Base-by-base conservation (phyloP, 2,113 vertebrate species). In the Poeciliopsis prolifica region DNA sequence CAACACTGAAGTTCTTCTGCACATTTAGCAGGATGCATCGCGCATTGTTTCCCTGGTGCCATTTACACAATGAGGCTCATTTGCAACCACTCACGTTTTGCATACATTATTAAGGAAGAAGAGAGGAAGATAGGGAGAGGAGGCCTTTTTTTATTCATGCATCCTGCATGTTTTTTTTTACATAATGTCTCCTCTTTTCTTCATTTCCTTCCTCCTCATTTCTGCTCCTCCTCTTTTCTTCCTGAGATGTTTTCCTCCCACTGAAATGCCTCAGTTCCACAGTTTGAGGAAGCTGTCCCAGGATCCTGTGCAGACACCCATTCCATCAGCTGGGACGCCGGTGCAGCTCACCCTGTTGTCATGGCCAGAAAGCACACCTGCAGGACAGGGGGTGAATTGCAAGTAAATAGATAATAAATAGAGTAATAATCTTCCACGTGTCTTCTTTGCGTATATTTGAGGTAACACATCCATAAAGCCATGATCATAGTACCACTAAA, bases 311-410 rank as follows among this genome's bases (percentile, higher is more conserved):
- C 97, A 97, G 93, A 98, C 97, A 77, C 97, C 97, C 96, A 99
- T 97, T 60, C 98, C 98, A 1, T 99, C 98, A 5, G 78, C 91
- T 10, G 98, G 97, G 31, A 99, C 96, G 37, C 98, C 98, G 85
- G 97, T 95, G 95, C 98, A 99, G 95, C 98, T 99, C 91, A 99
- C 98, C 81, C 97, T 95, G 95, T 99, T 99, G 93, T 99, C 98
- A 65, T 99, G 98, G 83, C 98, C 98, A 80, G 98, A 96, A 61
- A 99, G 95, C 70, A 99, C 97, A 82, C 97, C 98, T 99, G 90
- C 10, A 42, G 51, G 62, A 42, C 13, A 26, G 44, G 44, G 44
- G 44, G 5, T 48, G 44, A 19, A 48, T 48, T 19, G 15, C 17
- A 48, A 48, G 44, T 48, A 19, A 19, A 17, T 37, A 48, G 17